phyloP scores from a whole-genome alignment of 2,113 vertebrate species.

The Cinclus mexicanus region DNA sequence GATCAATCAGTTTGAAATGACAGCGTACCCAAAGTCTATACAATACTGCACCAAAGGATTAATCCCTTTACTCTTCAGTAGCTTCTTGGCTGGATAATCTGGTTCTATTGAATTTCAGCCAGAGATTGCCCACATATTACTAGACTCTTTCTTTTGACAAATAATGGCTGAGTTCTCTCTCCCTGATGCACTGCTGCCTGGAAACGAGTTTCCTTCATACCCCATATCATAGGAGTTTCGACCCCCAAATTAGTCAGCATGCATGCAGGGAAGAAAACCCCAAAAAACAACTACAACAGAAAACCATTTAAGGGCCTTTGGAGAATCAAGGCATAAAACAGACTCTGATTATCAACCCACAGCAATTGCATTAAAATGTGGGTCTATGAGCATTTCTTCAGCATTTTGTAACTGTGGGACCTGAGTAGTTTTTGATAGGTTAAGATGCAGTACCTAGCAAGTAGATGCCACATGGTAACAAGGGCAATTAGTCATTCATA shows the following conservation, averaged over 20 bases:
- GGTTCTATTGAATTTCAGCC: background rate
- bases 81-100: background rate
- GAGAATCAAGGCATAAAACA: background rate
- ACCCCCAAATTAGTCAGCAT: conserved; percentile 10
- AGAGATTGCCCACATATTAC: background rate
- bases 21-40: background rate
- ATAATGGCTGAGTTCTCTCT: conserved; percentile 13
- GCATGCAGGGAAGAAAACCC: background rate
- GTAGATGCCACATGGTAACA: background rate
- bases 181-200: background rate
- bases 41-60: background rate
- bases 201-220: background rate
- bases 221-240: background rate
- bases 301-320: background rate
- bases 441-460: background rate
- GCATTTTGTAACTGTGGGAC: background rate
- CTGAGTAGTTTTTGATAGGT: background rate
- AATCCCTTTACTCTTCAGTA: background rate
- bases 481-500: background rate
- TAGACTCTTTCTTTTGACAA: background rate
- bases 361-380: background rate
- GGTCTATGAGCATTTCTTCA: background rate
- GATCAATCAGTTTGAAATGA: background rate
- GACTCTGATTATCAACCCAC: background rate
- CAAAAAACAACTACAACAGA: background rate